phyloP scores from a whole-genome alignment of 2,888 invertebrate species.

The Strigamia maritima region DNA sequence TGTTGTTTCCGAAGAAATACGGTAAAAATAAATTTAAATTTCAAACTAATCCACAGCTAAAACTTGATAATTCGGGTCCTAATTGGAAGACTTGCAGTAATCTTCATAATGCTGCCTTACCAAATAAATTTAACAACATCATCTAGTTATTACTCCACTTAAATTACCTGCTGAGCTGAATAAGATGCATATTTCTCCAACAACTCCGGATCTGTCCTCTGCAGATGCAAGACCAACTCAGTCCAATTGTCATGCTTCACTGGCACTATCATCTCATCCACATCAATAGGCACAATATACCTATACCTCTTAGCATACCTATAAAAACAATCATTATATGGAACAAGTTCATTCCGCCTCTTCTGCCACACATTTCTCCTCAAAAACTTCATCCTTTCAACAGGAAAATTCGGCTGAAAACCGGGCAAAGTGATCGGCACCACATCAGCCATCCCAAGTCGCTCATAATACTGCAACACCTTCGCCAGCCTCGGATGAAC shows the following conservation, averaged over 20 bases:
- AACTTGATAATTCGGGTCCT: too few species aligned
- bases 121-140: too few species aligned
- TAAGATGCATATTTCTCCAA: conserved; percentile 58
- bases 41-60: too few species aligned
- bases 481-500: conserved; percentile 59
- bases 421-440: conserved; percentile 60
- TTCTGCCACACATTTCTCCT: conserved; percentile 63
- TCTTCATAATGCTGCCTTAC: too few species aligned
- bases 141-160: too few species aligned
- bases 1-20: too few species aligned
- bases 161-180: conserved; percentile 49
- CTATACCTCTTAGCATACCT: conserved; percentile 64
- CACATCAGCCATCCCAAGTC: conserved; percentile 56
- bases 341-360: conserved; percentile 67
- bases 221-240: conserved; percentile 58
- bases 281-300: conserved; percentile 66
- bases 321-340: conserved; percentile 75
- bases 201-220: conserved; percentile 53
- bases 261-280: conserved; percentile 71
- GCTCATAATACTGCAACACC: conserved; percentile 60
- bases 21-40: too few species aligned
- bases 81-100: too few species aligned
- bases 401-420: conserved; percentile 54
- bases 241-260: conserved; percentile 61
- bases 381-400: conserved; percentile 52